phyloP scores from a whole-genome alignment of 2,888 invertebrate species.

The Homarus gammarus region DNA sequence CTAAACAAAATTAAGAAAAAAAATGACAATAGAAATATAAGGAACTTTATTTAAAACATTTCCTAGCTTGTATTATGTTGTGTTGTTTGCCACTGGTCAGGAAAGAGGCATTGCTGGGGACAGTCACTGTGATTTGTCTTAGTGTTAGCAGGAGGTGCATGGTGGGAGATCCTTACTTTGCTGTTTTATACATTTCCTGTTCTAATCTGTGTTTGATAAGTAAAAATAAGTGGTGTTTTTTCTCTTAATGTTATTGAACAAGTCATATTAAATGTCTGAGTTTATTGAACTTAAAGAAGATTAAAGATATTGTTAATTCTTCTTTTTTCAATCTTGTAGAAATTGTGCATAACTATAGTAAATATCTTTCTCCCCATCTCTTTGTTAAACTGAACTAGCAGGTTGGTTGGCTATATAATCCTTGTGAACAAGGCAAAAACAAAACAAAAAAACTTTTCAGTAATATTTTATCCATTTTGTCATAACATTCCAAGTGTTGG shows the following conservation, averaged over 20 bases:
- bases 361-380: not conserved
- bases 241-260: no score
- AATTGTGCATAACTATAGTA: not conserved
- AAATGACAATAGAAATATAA: constrained; percentile 10
- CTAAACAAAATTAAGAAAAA: not conserved
- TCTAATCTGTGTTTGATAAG: no score
- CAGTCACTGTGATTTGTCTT: constrained; percentile 1
- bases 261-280: no score
- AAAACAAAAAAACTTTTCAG: no score
- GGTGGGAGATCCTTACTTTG: not conserved
- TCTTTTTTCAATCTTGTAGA: not conserved
- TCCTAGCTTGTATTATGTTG: not conserved
- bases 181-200: not conserved
- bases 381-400: not conserved
- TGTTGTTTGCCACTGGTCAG: constrained; percentile 40
- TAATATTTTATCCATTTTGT: constrained; percentile 2
- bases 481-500: constrained; percentile 10
- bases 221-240: no score
- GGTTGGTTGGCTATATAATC: not conserved
- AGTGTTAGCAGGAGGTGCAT: constrained; percentile 7
- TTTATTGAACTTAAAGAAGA: constrained; percentile 19
- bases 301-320: not conserved
- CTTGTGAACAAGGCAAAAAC: not conserved
- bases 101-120: constrained; percentile 14
- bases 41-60: not conserved